phyloP scores from a whole-genome alignment of 2,888 invertebrate genomes.

The Pinctada fucata region DNA sequence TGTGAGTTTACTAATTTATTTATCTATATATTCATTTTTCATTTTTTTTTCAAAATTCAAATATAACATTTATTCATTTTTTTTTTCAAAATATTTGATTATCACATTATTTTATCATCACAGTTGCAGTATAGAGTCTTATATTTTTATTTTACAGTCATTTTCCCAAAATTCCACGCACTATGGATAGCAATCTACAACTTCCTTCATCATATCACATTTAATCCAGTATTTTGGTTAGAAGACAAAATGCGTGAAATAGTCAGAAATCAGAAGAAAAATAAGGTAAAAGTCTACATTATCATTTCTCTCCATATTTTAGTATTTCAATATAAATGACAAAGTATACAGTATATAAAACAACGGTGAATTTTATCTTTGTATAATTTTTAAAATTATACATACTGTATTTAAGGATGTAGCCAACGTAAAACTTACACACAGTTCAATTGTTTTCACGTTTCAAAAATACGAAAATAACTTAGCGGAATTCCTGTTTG shows the following conservation, averaged over 20 bases:
- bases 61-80: slow-evolving; percentile 9
- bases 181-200: slow-evolving; percentile 67
- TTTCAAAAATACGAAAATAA: too few relatives aligned
- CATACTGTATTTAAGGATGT: too few relatives aligned
- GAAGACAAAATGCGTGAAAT: slow-evolving; percentile 59
- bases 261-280: slow-evolving; percentile 54
- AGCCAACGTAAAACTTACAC: too few relatives aligned
- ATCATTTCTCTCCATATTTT: too few relatives aligned
- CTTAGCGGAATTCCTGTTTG: too few relatives aligned
- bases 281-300: slow-evolving; percentile 52
- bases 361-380: not conserved
- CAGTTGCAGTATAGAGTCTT: too few relatives aligned
- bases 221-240: slow-evolving; percentile 69
- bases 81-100: slow-evolving; percentile 27
- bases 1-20: slow-evolving; percentile 58
- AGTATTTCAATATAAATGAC: too few relatives aligned
- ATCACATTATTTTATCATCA: too few relatives aligned
- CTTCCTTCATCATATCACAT: slow-evolving; percentile 58
- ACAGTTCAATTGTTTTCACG: too few relatives aligned
- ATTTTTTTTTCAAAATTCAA: too few relatives aligned
- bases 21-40: not conserved
- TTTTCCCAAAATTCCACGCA: slow-evolving; percentile 65
- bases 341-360: too few relatives aligned
- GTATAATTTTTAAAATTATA: not conserved
- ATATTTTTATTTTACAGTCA: slow-evolving; percentile 55